phyloP scores from a whole-genome alignment of 92 coral and sea anemone species.

The Virgularia gustaviana region DNA sequence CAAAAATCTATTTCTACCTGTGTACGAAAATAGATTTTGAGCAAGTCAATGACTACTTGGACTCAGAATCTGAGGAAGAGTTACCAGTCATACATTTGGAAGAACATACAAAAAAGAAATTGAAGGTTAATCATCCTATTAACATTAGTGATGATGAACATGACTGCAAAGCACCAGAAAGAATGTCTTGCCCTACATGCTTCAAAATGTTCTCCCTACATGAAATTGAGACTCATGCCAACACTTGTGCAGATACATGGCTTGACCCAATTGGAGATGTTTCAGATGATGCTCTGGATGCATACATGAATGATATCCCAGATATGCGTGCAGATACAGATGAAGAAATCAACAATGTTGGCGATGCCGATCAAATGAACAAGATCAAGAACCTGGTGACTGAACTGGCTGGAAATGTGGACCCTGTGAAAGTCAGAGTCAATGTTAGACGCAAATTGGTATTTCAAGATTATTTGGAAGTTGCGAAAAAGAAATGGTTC shows the following conservation, averaged over 20 bases:
- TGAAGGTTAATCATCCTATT: constrained; percentile 1
- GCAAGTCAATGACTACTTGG: constrained; percentile 1
- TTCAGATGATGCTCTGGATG: constrained; percentile 28
- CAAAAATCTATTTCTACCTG: no score
- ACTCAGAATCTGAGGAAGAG: not conserved
- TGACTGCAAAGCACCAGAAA: not conserved
- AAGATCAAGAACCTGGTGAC: constrained; percentile 26
- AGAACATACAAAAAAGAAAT: not conserved
- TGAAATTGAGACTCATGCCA: constrained; percentile 61
- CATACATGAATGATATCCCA: not conserved
- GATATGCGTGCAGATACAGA: not conserved
- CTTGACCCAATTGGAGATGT: constrained; percentile 60
- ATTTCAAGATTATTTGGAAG: constrained; percentile 56
- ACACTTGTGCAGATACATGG: constrained; percentile 44
- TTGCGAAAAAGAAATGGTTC: constrained; percentile 64
- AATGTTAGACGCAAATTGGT: constrained; percentile 41
- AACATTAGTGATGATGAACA: constrained; percentile 5
- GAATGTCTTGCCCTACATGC: constrained; percentile 49
- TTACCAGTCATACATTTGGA: not conserved
- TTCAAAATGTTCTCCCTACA: constrained; percentile 44
- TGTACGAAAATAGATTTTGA: constrained; percentile 4
- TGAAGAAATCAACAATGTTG: constrained; percentile 31
- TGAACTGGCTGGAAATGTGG: constrained; percentile 24
- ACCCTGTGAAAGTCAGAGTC: constrained; percentile 40
- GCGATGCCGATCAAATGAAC: constrained; percentile 17